phyloP scores from a whole-genome alignment of 2,113 vertebrate genomes.

The Melospiza melodia region DNA sequence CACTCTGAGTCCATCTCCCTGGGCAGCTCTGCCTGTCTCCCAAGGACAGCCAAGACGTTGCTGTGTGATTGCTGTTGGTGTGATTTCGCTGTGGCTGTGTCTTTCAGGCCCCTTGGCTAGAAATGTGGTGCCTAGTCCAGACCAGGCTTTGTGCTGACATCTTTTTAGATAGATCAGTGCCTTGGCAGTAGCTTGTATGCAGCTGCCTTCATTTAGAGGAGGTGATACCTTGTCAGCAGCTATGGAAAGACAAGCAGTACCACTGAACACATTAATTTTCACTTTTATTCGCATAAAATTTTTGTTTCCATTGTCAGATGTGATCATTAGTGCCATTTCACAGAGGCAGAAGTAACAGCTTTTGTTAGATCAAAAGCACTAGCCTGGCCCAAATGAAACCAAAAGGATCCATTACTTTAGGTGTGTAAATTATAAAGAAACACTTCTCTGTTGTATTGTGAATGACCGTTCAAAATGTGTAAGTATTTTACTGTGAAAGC shows the following conservation, averaged over 20 bases:
- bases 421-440: background rate
- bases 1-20: background rate
- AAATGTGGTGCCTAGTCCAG: background rate
- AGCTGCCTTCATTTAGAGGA: background rate
- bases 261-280: background rate
- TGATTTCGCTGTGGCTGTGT: background rate
- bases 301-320: background rate
- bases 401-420: background rate
- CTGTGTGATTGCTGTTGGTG: accelerated
- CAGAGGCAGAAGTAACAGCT: background rate
- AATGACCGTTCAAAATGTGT: background rate
- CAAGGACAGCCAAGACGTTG: background rate
- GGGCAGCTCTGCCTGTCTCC: background rate
- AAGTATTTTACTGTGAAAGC: background rate
- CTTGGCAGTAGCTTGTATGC: accelerated
- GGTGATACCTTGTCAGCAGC: background rate
- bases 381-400: background rate
- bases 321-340: background rate
- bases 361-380: background rate
- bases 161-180: background rate
- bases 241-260: background rate
- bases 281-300: background rate
- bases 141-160: background rate
- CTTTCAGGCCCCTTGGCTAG: background rate
- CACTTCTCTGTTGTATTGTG: background rate